Percentiles rank a stretch among this genome's conserved stretches.
Conservation (phyloP, 2,888 invertebrate genomes). For the Nasonia oneida region DNA sequence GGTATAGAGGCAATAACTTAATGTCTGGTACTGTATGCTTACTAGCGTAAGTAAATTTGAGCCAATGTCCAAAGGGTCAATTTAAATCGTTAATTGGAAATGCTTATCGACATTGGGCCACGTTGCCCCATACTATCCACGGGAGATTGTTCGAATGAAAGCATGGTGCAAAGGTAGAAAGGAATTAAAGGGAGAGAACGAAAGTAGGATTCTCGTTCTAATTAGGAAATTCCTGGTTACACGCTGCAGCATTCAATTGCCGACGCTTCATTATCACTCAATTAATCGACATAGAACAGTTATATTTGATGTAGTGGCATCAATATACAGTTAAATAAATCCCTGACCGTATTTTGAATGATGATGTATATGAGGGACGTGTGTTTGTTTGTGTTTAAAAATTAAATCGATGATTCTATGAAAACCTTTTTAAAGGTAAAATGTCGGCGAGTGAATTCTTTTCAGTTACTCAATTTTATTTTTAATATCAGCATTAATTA, state of each 20-base stretch:
- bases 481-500: no score
- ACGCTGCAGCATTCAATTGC: constrained; percentile 26
- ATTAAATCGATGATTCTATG: no score
- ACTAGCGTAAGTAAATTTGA: constrained; percentile 26
- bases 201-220: constrained; percentile 19
- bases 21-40: no score
- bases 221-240: constrained; percentile 28
- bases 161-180: not conserved
- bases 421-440: no score
- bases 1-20: not conserved
- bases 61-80: constrained; percentile 66
- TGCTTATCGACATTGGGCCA: constrained; percentile 66
- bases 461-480: no score
- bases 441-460: no score
- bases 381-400: no score
- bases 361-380: no score
- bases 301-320: no score
- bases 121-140: constrained; percentile 45
- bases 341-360: no score
- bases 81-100: constrained; percentile 68
- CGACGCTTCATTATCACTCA: constrained; percentile 46
- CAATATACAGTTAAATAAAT: no score
- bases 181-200: not conserved
- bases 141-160: constrained; percentile 48
- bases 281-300: constrained; percentile 1